Base-by-base conservation (phyloP, 1,140 invertebrate species). In the Choristoneura fumiferana region DNA sequence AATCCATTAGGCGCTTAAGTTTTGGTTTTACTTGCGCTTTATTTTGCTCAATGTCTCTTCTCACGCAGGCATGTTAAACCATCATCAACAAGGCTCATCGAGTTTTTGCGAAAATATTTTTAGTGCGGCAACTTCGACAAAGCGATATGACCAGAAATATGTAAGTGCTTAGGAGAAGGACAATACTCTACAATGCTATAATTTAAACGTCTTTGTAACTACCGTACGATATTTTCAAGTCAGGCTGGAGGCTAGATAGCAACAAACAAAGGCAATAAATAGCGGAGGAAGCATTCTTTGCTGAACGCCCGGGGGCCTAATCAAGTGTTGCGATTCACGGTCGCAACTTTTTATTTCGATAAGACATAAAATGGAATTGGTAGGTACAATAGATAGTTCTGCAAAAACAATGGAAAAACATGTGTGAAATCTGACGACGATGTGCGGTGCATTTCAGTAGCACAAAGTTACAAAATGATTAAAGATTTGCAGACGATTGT, bases 251-350 rank as follows among this genome's bases (percentile, higher is more conserved):
- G 43, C 34, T 35, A 54, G 43, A 8, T 8, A 58, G 56, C 10
- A 37, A 14, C 29, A 49, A 29, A 61, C 63, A 59, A 66, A 60
- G 40, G 58, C 45, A 63, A 60, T 55, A 67, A 58, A 54, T 57
- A 60, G 57, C 22, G 12, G 61, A 33, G 54, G 43, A 49, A 62
- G 60, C 29, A 45, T 57, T 18, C 58, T 49, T 60, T 43, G 22
- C 35, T 29, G 38, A 45, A 43, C 64, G 69, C 71, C 71, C 55
- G 61, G 54, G 71, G 71, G 69, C 61, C 68, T 73, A 71, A 73
- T 73, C 68, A 71, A 63, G 58, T 58, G 65, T 52, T 49, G 58
- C 56, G 40, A 18, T 56, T 52, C 39, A 29, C 54, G 40, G 43
- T 52, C 57, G 62, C 65, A 38, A 60, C 63, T 63, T 71, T 71